Evolutionary conservation across 1,140 invertebrate genomes (phyloP).

Genomic region (Yoshiicerus persimilis): DNA sequence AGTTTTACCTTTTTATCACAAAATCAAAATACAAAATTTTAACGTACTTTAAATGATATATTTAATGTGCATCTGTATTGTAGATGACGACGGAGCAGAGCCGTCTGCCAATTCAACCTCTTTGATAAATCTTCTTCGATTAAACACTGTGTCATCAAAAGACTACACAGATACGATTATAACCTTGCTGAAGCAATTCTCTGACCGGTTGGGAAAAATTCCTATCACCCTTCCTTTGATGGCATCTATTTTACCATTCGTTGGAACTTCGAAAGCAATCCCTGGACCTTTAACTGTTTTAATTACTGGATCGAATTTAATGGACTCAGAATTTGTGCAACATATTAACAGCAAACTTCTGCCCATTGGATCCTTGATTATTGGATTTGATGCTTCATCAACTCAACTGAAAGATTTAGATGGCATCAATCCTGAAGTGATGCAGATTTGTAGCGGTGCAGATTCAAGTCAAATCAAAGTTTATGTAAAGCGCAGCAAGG

Average conservation of each 20-base stretch:
- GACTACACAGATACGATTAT: conserved; percentile 62
- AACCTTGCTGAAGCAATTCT: conserved; percentile 65
- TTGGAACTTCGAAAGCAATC: background rate
- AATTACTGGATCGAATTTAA: background rate
- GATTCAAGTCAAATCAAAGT: background rate
- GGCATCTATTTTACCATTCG: conserved; percentile 53
- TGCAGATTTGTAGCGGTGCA: background rate
- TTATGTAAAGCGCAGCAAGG: background rate
- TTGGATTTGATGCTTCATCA: background rate
- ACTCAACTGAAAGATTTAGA: background rate
- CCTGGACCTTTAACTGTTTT: background rate
- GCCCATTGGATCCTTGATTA: background rate
- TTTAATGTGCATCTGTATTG: conserved; percentile 23
- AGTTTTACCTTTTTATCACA: background rate
- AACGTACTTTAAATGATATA: too few relatives aligned
- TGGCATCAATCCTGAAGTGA: background rate
- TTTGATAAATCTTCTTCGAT: conserved; percentile 74
- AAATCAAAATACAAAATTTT: background rate
- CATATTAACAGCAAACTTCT: background rate
- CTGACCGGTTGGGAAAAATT: conserved; percentile 60
- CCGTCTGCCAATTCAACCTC: conserved; percentile 89
- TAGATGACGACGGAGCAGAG: conserved; percentile 92
- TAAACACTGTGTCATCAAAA: conserved; percentile 66
- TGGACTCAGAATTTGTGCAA: background rate
- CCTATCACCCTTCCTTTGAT: conserved; percentile 76